Conservation (phyloP, 2,888 invertebrate species). For the Philereme vetulata region DNA sequence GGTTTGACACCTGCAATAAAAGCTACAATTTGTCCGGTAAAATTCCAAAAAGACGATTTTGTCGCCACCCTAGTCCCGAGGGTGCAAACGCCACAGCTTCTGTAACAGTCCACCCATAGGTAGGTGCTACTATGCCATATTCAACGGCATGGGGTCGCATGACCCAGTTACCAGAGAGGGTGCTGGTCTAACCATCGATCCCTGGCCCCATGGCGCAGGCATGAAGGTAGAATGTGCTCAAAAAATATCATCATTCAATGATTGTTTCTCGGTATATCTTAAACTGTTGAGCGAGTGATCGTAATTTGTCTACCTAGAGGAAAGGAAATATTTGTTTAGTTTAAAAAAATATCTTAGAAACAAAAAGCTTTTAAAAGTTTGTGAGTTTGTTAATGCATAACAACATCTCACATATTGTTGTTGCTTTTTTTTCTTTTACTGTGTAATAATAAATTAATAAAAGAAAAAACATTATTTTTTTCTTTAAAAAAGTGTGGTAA, state of each 20-base stretch:
- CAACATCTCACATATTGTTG: too few relatives aligned
- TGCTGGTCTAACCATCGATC: slow-evolving; percentile 73
- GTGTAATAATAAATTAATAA: too few relatives aligned
- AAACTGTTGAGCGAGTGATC: too few relatives aligned
- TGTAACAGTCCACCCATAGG: slow-evolving; percentile 18
- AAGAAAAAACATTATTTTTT: too few relatives aligned
- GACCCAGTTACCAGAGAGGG: slow-evolving; percentile 74
- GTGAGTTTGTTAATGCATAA: too few relatives aligned
- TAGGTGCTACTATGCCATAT: slow-evolving; percentile 12
- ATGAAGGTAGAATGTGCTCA: slow-evolving; percentile 2
- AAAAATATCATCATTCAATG: slow-evolving; percentile 2
- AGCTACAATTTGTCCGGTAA: neutral
- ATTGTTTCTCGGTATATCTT: neutral
- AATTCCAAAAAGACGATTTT: neutral
- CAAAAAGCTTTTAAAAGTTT: too few relatives aligned
- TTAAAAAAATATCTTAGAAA: too few relatives aligned
- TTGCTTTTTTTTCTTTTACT: too few relatives aligned
- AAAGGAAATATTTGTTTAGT: too few relatives aligned
- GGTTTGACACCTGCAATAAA: too few relatives aligned
- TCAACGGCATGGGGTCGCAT: slow-evolving; percentile 58
- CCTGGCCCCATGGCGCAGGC: slow-evolving; percentile 44
- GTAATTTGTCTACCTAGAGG: too few relatives aligned
- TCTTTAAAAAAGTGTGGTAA: too few relatives aligned
- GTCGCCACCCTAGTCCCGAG: slow-evolving; percentile 7
- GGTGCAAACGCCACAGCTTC: slow-evolving; percentile 24